Percentiles rank a stretch among this genome's conserved stretches.
These are phyloP conservation scores for Limonius californicus DNA, from an alignment of 1,140 invertebrate species.

Conservation along the genomic window DNA sequence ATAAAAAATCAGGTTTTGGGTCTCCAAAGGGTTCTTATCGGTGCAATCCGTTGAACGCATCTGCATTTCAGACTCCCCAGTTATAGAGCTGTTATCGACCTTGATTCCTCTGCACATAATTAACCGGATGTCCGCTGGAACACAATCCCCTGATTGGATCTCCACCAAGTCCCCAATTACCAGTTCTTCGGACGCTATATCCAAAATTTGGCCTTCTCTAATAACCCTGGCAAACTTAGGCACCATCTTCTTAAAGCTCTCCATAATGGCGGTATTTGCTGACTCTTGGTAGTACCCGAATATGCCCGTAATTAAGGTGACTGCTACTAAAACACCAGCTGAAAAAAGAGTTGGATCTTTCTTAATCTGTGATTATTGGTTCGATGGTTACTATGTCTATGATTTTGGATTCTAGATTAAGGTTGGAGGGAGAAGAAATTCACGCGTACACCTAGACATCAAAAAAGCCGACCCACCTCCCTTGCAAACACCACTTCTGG, in stretches of 20 bases:
- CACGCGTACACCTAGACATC: no score
- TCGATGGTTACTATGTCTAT: neutral
- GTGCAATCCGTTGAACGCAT: constrained; percentile 55
- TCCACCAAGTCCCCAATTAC: constrained; percentile 69
- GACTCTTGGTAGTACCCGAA: constrained; percentile 60
- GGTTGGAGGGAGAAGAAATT: no score
- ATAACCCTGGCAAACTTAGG: constrained; percentile 58
- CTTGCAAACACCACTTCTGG: no score
- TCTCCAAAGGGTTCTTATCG: constrained; percentile 66
- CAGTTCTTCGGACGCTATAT: constrained; percentile 59
- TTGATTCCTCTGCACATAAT: constrained; percentile 50
- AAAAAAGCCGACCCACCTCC: no score
- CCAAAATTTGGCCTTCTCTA: constrained; percentile 60
- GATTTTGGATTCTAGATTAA: no score
- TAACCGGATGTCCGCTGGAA: constrained; percentile 71
- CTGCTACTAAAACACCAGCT: constrained; percentile 51
- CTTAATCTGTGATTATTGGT: no score
- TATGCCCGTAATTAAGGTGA: constrained; percentile 62
- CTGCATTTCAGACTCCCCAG: constrained; percentile 73
- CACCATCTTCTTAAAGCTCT: constrained; percentile 63
- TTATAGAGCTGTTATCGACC: constrained; percentile 60
- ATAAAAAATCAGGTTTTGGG: constrained; percentile 71
- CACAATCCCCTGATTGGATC: constrained; percentile 63
- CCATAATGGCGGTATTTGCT: constrained; percentile 61
- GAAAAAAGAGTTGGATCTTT: no score